Evolutionary conservation across 2,888 invertebrate species (phyloP).

Genomic region (Lithosia quadra): DNA sequence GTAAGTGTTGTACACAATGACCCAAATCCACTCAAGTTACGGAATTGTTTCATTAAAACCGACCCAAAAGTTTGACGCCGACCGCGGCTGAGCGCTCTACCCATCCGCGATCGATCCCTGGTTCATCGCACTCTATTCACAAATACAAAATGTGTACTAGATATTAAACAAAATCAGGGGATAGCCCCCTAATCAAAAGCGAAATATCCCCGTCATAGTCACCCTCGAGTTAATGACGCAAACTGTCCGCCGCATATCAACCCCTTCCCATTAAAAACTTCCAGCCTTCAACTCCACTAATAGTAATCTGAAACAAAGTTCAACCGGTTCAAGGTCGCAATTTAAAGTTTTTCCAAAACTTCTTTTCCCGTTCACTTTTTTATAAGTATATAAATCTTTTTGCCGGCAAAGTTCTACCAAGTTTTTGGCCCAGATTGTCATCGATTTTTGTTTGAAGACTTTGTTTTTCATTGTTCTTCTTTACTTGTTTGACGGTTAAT

Average conservation of each 20-base stretch:
- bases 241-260: constrained; percentile 69
- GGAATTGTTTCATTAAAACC: constrained; percentile 82
- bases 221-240: constrained; percentile 67
- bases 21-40: constrained; percentile 75
- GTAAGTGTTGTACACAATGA: constrained; percentile 75
- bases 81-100: constrained; percentile 65
- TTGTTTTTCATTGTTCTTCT: constrained; percentile 88
- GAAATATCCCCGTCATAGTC: constrained; percentile 69
- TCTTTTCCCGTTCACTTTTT: constrained; percentile 85
- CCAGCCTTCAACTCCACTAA: constrained; percentile 79
- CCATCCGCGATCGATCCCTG: constrained; percentile 73
- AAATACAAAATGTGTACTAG: constrained; percentile 65
- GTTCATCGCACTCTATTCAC: constrained; percentile 75
- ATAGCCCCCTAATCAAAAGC: constrained; percentile 63
- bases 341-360: constrained; percentile 87
- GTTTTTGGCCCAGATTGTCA: constrained; percentile 88
- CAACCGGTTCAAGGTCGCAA: constrained; percentile 86
- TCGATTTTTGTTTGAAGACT: constrained; percentile 88
- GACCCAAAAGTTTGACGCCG: constrained; percentile 78
- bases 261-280: constrained; percentile 81
- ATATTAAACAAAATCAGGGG: constrained; percentile 59
- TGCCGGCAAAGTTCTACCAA: constrained; percentile 84
- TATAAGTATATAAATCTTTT: constrained; percentile 87
- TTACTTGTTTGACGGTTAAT: constrained; percentile 87
- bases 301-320: constrained; percentile 87